Evolutionary conservation across 2,113 vertebrate species (phyloP), one percentile per base, ranked within the genome.

Genomic region (Nerophis lumbriciformis): DNA sequence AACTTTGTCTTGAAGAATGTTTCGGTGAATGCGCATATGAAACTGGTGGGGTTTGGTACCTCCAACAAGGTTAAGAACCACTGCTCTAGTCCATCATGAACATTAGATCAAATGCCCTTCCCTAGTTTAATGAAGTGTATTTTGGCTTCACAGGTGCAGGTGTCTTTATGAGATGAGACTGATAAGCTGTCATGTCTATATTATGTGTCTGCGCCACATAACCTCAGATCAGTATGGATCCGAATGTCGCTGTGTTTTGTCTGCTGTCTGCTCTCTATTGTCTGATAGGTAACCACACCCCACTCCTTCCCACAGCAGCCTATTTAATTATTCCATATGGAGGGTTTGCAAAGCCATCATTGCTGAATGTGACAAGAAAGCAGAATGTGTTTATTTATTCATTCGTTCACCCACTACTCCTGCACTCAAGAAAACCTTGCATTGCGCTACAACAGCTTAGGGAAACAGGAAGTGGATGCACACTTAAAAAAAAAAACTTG

Each of bases 371-470:
- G 58, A 67, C 15, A 42, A 57, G 52, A 52, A 61, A 79, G 65
- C 69, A 61, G 66, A 72, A 55, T 73, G 74, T 65, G 63, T 81
- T 89, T 81, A 87, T 69, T 86, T 81, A 85, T 87, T 86, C 62
- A 83, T 87, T 78, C 61, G 59, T 73, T 63, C 77, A 66, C 61
- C 28, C 13, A 28, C 42, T 45, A 39, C 49, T 42, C 37, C 69
- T 59, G 71, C 73, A 65, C 70, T 81, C 71, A 65, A 63, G 50
- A 65, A 77, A 61, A 38, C 68, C 63, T 16, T 55, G 45, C 55
- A 69, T 42, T 9, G 1, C 68, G 62, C 58, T 44, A 4, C 53
- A 78, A 63, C 60, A 76, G 66, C 50, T 67, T 61, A 56, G 61
- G 66, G 78, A 83, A 84, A 68, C 79, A 69, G 85, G 81, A 87